Evolutionary conservation across 1,140 invertebrate species (phyloP).

Genomic region (Drosophila saltans): DNA sequence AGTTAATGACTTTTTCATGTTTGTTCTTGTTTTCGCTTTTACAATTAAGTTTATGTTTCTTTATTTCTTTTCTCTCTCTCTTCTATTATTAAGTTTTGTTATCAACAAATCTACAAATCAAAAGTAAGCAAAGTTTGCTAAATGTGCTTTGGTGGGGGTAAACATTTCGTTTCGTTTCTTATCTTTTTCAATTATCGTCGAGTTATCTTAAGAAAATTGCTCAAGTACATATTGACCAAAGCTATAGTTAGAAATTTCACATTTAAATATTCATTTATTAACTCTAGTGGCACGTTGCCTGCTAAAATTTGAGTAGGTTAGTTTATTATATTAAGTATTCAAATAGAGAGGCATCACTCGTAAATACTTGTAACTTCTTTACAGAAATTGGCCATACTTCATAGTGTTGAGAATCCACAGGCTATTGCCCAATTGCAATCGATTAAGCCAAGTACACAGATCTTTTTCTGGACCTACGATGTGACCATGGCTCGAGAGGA

Average conservation of each 20-base stretch:
- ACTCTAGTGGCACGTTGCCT: background rate
- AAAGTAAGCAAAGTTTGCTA: background rate
- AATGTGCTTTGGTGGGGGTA: background rate
- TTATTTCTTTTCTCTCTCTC: background rate
- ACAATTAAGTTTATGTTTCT: conserved; percentile 41
- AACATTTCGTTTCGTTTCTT: background rate
- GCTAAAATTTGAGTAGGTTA: too few relatives aligned
- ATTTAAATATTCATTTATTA: conserved; percentile 12
- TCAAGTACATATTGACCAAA: background rate
- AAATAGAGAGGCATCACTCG: too few relatives aligned
- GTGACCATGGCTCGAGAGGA: conserved; percentile 71
- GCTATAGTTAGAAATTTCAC: background rate
- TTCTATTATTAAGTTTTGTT: background rate
- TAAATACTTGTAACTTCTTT: background rate
- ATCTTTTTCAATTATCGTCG: conserved; percentile 3
- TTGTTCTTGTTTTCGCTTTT: conserved; percentile 11
- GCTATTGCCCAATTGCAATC: conserved; percentile 71
- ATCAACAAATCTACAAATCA: conserved; percentile 6
- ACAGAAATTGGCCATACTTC: conserved; percentile 75
- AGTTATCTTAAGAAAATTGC: background rate
- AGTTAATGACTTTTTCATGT: conserved; percentile 57
- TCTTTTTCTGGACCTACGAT: conserved; percentile 76
- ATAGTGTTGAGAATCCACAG: conserved; percentile 67
- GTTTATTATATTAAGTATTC: too few relatives aligned
- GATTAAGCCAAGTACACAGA: conserved; percentile 70